A percentile compares a stretch with the other conserved stretches of the same genome.
Conservation (phyloP, 2,113 vertebrate genomes). For the Poecilia latipinna region DNA sequence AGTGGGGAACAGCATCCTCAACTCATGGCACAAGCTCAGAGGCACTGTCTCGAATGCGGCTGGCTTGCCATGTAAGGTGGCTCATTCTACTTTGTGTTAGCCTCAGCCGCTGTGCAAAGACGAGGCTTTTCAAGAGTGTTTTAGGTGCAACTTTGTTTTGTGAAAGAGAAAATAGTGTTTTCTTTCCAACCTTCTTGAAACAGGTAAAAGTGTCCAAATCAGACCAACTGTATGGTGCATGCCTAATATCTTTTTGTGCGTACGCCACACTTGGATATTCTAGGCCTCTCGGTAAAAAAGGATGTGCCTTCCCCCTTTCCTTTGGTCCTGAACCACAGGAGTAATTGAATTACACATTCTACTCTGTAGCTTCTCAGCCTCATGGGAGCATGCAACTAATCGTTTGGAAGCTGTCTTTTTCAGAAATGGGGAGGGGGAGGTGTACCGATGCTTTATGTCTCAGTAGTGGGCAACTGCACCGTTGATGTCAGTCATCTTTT, state of each 20-base stretch:
- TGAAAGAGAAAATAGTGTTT: neutral
- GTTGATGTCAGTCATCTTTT: constrained; percentile 45
- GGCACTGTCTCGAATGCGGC: constrained; percentile 49
- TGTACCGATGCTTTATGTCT: constrained; percentile 27
- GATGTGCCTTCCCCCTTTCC: constrained; percentile 54
- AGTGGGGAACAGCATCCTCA: constrained; percentile 53
- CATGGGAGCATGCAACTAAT: constrained; percentile 71
- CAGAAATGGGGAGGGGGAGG: constrained; percentile 22
- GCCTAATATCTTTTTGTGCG: constrained; percentile 40
- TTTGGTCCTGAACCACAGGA: constrained; percentile 68
- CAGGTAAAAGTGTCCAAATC: constrained; percentile 39
- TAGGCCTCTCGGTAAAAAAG: constrained; percentile 61
- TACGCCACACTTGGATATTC: constrained; percentile 48
- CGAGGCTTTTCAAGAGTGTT: constrained; percentile 30
- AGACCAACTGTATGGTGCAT: constrained; percentile 41
- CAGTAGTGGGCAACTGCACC: constrained; percentile 23
- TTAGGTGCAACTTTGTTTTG: constrained; percentile 26
- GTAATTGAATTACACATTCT: constrained; percentile 78
- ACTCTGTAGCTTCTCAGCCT: constrained; percentile 48
- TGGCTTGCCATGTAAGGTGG: constrained; percentile 49
- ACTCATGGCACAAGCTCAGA: constrained; percentile 65
- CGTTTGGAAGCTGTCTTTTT: constrained; percentile 68
- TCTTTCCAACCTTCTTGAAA: constrained; percentile 27
- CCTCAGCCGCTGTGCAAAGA: constrained; percentile 12
- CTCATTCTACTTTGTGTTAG: constrained; percentile 35